phyloP scores from a whole-genome alignment of 2,888 invertebrate species.

The Anorthoa munda region DNA sequence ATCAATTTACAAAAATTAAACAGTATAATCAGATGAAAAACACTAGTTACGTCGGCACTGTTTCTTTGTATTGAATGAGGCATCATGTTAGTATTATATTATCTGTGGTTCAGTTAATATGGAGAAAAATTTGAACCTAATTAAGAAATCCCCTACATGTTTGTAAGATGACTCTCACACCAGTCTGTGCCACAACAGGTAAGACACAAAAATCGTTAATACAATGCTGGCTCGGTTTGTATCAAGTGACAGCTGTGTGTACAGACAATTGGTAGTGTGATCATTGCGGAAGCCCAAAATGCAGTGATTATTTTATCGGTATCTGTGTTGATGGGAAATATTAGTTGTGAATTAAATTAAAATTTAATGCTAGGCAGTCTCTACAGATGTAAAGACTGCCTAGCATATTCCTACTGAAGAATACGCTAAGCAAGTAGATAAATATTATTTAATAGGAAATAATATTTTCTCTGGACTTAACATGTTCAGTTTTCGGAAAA shows the following conservation, averaged over 20 bases:
- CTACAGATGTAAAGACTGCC: neutral
- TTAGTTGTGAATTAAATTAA: too few species aligned
- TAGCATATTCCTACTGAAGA: too few species aligned
- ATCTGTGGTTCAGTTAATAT: too few species aligned
- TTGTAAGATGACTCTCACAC: neutral
- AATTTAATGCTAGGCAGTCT: too few species aligned
- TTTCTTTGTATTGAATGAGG: too few species aligned
- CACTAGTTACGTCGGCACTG: too few species aligned
- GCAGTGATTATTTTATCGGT: neutral
- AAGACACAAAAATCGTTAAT: neutral
- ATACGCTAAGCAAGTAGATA: neutral
- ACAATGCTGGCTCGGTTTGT: neutral
- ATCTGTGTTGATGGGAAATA: neutral
- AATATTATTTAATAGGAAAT: neutral
- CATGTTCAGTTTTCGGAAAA: neutral
- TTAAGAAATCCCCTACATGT: neutral
- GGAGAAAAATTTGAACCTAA: too few species aligned
- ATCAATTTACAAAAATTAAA: too few species aligned
- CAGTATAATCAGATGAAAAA: too few species aligned
- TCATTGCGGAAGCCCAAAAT: neutral
- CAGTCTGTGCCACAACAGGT: neutral
- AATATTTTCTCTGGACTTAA: neutral
- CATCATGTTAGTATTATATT: too few species aligned
- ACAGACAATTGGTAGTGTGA: neutral
- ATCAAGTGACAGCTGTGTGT: neutral